Conservation (phyloP, 2,113 vertebrate genomes). For the Spheniscus mendiculus region DNA sequence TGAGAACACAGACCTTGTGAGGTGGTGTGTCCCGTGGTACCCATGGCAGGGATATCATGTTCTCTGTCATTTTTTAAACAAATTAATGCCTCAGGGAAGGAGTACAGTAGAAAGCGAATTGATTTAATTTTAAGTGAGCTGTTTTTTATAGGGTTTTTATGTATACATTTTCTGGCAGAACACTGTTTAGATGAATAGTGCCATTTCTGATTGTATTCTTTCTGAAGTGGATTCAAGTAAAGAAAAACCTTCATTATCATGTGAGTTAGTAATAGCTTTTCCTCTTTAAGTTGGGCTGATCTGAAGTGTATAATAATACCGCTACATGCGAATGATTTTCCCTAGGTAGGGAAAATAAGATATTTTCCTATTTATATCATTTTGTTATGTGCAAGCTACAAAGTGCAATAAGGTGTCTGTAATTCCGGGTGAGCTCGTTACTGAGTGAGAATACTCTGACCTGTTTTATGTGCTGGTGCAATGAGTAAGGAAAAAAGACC, state of each 20-base stretch:
- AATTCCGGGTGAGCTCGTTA: not conserved
- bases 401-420: not conserved
- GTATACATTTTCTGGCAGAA: not conserved
- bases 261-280: slow-evolving; percentile 7
- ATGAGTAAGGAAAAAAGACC: not conserved
- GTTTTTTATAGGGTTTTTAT: not conserved
- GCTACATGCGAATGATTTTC: not conserved
- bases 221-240: slow-evolving; percentile 30
- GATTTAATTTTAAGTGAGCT: slow-evolving; percentile 31
- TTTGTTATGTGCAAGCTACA: not conserved
- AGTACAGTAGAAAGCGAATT: not conserved
- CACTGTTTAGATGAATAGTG: slow-evolving; percentile 30
- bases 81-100: not conserved
- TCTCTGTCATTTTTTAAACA: not conserved
- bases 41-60: not conserved
- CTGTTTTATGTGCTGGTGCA: not conserved
- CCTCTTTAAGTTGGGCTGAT: not conserved
- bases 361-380: not conserved
- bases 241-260: slow-evolving; percentile 24
- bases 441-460: not conserved
- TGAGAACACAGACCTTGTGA: not conserved
- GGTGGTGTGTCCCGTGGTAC: not conserved
- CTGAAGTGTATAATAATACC: not conserved
- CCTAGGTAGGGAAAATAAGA: not conserved
- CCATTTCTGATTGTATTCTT: slow-evolving; percentile 27